Evolutionary conservation across 2,113 vertebrate species (phyloP).

Genomic region (Ammodytes dubius): DNA sequence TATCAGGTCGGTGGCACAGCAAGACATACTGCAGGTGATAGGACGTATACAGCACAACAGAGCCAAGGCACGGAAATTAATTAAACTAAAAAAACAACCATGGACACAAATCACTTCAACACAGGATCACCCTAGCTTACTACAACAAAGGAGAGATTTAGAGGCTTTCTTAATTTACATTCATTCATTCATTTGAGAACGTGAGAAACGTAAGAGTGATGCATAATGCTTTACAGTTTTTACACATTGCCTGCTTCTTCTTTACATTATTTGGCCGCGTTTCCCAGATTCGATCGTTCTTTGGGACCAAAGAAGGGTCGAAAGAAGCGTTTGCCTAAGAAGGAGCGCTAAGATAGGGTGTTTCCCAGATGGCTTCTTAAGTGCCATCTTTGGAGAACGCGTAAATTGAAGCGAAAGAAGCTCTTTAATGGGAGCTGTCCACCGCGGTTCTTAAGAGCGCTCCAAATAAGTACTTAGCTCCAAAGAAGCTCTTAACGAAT

Average conservation of each 20-base stretch:
- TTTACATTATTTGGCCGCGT: too few relatives aligned
- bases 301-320: too few relatives aligned
- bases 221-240: background rate
- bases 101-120: constrained; percentile 60
- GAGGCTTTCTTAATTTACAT: constrained; percentile 21
- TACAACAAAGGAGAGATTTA: constrained; percentile 15
- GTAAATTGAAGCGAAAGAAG: too few relatives aligned
- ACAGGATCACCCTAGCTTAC: background rate
- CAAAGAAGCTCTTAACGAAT: too few relatives aligned
- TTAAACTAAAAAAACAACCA: constrained; percentile 47
- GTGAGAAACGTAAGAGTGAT: background rate
- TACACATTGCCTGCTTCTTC: constrained; percentile 7
- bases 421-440: too few relatives aligned
- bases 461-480: too few relatives aligned
- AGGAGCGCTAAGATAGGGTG: too few relatives aligned
- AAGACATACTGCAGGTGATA: constrained; percentile 44
- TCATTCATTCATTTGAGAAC: constrained; percentile 8
- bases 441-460: too few relatives aligned
- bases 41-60: constrained; percentile 17
- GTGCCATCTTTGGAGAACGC: too few relatives aligned
- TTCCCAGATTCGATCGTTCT: too few relatives aligned
- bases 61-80: constrained; percentile 48
- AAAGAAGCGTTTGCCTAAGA: too few relatives aligned
- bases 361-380: too few relatives aligned
- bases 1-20: constrained; percentile 34